Conservation (phyloP, 2,113 vertebrate genomes). For the Oreochromis tanganicae region DNA sequence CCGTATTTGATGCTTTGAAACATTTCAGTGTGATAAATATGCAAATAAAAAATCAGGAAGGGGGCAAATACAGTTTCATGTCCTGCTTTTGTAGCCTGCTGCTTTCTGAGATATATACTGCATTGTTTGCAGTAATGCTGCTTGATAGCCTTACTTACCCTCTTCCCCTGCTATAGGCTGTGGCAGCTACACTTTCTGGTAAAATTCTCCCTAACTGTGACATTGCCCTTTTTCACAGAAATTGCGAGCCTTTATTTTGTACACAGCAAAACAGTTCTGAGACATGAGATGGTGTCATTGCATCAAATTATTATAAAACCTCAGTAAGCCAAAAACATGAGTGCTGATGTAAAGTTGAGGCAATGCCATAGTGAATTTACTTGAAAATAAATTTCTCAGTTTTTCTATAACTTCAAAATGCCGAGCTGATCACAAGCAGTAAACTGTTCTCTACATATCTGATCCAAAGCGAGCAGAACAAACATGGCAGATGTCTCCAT, state of each 20-base stretch:
- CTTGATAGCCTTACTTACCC: not conserved
- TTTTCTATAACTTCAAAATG: not conserved
- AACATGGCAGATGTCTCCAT: not conserved
- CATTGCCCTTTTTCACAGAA: not conserved
- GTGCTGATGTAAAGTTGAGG: not conserved
- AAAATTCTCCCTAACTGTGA: not conserved
- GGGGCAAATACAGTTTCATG: not conserved
- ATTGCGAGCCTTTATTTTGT: not conserved
- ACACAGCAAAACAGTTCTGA: not conserved
- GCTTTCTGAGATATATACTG: not conserved
- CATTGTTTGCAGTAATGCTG: not conserved
- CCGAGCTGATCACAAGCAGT: not conserved
- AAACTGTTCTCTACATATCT: not conserved
- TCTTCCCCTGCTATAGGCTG: rapidly evolving
- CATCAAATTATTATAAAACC: not conserved
- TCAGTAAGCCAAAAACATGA: not conserved
- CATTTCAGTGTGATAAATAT: not conserved
- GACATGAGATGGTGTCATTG: not conserved
- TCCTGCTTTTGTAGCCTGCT: not conserved
- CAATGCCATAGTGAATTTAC: not conserved
- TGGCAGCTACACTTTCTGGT: not conserved
- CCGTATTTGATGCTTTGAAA: not conserved
- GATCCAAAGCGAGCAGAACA: not conserved
- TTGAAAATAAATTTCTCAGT: not conserved
- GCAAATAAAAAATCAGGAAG: not conserved